phyloP scores from a whole-genome alignment of 2,888 invertebrate species.

The Blastobasis adustella region DNA sequence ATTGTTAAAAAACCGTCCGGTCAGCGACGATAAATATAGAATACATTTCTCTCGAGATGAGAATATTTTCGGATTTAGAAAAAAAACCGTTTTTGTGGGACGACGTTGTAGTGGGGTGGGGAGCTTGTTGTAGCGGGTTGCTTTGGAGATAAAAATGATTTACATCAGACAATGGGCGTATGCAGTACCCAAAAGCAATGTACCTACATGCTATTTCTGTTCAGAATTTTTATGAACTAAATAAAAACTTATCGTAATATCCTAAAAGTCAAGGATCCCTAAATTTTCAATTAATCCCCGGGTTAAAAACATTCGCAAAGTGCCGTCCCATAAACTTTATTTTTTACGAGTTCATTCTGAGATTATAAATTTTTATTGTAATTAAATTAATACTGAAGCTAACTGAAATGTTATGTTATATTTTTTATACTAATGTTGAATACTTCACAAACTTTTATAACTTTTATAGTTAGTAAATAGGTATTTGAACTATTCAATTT shows the following conservation, averaged over 20 bases:
- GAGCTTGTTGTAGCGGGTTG: conserved; percentile 18
- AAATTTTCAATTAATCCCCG: not conserved
- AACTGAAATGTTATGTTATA: no score
- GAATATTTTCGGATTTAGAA: conserved; percentile 59
- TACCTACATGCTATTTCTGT: not conserved
- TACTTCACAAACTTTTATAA: no score
- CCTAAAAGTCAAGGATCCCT: not conserved
- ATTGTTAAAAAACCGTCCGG: conserved; percentile 57
- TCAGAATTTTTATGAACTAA: not conserved
- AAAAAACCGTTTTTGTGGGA: conserved; percentile 33
- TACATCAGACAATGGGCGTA: not conserved
- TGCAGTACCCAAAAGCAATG: no score
- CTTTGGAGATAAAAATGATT: not conserved
- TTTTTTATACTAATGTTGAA: no score
- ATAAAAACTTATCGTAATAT: not conserved
- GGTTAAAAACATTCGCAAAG: not conserved
- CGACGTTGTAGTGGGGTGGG: conserved; percentile 21
- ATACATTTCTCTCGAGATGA: conserved; percentile 55
- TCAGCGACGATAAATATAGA: conserved; percentile 61
- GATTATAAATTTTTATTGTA: no score
- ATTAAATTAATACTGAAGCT: no score
- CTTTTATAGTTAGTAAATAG: no score
- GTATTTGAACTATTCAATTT: no score
- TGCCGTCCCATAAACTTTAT: no score
- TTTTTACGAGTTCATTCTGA: no score